Evolutionary conservation across 1,140 invertebrate species (phyloP).

Genomic region (Hypsibius dujardini): DNA sequence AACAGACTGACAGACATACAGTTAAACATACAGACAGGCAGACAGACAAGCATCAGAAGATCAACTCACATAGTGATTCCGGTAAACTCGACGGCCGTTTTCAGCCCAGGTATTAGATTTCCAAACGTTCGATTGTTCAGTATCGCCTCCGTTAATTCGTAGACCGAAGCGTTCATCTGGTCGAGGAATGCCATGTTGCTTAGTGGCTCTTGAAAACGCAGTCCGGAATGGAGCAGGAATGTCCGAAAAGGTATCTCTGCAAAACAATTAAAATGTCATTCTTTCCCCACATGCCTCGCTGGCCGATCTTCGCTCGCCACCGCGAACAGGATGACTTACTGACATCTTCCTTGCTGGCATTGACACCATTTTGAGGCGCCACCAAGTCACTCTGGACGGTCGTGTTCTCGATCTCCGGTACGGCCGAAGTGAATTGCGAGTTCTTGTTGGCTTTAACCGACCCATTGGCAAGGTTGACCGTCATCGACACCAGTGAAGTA

Average conservation of each 20-base stretch:
- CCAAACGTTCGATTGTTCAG: neutral
- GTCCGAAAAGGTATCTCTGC: neutral
- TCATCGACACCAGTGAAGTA: too few relatives aligned
- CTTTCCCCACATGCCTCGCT: too few relatives aligned
- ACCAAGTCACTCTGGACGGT: too few relatives aligned
- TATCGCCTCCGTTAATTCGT: neutral
- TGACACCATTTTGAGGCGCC: too few relatives aligned
- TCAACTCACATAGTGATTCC: neutral
- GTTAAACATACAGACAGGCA: neutral
- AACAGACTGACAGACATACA: too few relatives aligned
- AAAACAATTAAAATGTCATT: neutral
- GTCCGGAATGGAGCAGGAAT: neutral
- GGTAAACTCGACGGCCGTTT: conserved; percentile 5
- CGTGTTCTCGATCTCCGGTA: too few relatives aligned
- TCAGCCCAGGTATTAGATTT: neutral
- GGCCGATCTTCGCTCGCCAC: too few relatives aligned
- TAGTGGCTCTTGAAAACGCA: neutral
- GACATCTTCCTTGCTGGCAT: too few relatives aligned
- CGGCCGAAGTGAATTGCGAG: too few relatives aligned
- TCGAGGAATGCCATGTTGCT: neutral
- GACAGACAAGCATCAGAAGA: neutral
- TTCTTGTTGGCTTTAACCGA: too few relatives aligned
- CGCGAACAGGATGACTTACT: too few relatives aligned
- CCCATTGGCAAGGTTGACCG: too few relatives aligned
- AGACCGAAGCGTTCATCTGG: neutral